Evolutionary conservation across 2,797 vertebrate genomes (phyloP).

Genomic region (Spheniscus humboldti): DNA sequence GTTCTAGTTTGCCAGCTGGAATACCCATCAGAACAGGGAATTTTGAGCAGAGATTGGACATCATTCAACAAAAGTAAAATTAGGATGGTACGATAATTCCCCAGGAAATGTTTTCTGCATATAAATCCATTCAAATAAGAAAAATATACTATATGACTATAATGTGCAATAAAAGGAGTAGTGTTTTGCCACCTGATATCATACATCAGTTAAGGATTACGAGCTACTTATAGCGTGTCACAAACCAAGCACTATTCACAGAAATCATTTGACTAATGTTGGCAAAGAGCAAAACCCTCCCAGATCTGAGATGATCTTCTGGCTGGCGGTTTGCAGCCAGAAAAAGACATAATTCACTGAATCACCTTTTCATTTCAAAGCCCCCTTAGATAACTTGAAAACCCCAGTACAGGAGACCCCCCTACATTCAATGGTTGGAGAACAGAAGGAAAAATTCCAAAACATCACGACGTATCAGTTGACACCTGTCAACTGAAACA

Average conservation of each 20-base stretch:
- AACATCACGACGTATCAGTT: not conserved
- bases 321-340: not conserved
- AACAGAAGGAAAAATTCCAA: not conserved
- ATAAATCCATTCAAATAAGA: not conserved
- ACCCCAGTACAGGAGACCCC: not conserved
- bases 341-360: not conserved
- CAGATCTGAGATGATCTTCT: not conserved
- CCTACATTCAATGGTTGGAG: not conserved
- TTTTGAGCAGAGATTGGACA: slow-evolving; percentile 42
- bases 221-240: not conserved
- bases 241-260: not conserved
- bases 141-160: not conserved
- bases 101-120: slow-evolving; percentile 30
- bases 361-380: not conserved
- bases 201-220: not conserved
- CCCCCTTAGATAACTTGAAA: not conserved
- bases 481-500: not conserved
- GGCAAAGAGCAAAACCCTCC: not conserved
- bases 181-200: not conserved
- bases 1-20: slow-evolving; percentile 64
- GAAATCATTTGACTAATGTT: not conserved
- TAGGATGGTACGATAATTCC: slow-evolving; percentile 29
- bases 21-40: slow-evolving; percentile 37
- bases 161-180: not conserved
- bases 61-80: slow-evolving; percentile 36